A percentile compares a stretch with the other conserved stretches of the same genome.
Conservation (phyloP, 1,140 invertebrate species). For the Ips typographus region DNA sequence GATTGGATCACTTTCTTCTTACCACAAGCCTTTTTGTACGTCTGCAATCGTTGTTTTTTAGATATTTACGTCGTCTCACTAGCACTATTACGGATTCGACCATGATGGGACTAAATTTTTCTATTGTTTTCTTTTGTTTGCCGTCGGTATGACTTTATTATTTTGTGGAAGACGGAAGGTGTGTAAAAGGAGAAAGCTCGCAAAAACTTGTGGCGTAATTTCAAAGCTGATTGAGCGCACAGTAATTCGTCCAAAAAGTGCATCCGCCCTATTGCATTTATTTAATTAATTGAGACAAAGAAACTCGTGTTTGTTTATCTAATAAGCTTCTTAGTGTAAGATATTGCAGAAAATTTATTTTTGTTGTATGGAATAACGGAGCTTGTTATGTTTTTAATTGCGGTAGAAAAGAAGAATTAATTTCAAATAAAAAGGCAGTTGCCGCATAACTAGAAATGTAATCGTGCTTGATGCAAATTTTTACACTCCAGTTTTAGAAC, state of each 20-base stretch:
- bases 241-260: not conserved
- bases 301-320: no score
- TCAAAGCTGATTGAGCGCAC: not conserved
- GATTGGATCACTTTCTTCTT: conserved; percentile 35
- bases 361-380: no score
- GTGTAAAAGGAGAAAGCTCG: conserved; percentile 18
- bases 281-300: no score
- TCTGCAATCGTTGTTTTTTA: conserved; percentile 21
- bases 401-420: no score
- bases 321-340: no score
- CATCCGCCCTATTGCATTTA: no score
- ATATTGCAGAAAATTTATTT: no score
- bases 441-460: no score
- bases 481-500: no score
- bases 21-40: conserved; percentile 17
- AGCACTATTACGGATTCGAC: not conserved
- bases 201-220: conserved; percentile 11
- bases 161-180: conserved; percentile 5
- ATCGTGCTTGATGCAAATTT: no score
- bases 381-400: no score
- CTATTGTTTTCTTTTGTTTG: conserved; percentile 6
- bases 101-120: conserved; percentile 8
- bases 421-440: no score
- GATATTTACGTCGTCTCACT: not conserved
- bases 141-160: not conserved